Base-by-base conservation (phyloP, 2,113 vertebrate genomes). In the zebrafish (Danio rerio) region DNA sequence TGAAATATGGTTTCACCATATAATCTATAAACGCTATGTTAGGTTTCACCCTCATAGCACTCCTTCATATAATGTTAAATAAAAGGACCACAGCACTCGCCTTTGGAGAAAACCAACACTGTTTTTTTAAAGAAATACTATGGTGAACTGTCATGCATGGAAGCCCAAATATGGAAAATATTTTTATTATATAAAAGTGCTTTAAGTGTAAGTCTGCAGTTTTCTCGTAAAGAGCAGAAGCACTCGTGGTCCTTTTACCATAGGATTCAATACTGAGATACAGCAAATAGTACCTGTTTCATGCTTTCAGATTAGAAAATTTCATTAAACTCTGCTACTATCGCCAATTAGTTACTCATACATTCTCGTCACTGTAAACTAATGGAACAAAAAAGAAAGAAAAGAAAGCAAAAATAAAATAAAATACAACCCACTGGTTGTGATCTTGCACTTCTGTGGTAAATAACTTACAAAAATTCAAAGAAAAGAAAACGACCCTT, bases 401-500 rank as follows among this genome's bases (percentile, higher is more conserved):
- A 90, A 92, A 87, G 85, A 92, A 90, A 84, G 80, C 31, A 89
- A 87, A 86, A 90, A 92, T 87, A 87, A 86, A 90, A 92, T 87
- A 86, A 92, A 91, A 86, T 82, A 81, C 82, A 87, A 82, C 88
- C 87, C 52, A 88, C 75, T 85, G 80, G 90, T 82, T 87, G 84
- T 88, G 89, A 93, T 92, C 93, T 92, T 84, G 92, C 89, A 93
- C 91, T 92, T 94, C 91, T 86, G 91, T 90, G 93, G 93, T 96
- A 94, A 98, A 97, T 97, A 99, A 97, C 92, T 98, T 98, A 97
- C 94, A 93, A 94, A 89, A 89, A 61, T 78, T 88, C 90, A 93
- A 93, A 92, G 88, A 92, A 88, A 91, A 88, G 92, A 88, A 74
- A 66, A 86, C 75, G 80, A 89, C 49, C 84, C 92, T 89, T 93